These are phyloP conservation scores for Lutjanus campechanus DNA, from an alignment of 2,797 vertebrate genomes.

Conservation along the genomic window DNA sequence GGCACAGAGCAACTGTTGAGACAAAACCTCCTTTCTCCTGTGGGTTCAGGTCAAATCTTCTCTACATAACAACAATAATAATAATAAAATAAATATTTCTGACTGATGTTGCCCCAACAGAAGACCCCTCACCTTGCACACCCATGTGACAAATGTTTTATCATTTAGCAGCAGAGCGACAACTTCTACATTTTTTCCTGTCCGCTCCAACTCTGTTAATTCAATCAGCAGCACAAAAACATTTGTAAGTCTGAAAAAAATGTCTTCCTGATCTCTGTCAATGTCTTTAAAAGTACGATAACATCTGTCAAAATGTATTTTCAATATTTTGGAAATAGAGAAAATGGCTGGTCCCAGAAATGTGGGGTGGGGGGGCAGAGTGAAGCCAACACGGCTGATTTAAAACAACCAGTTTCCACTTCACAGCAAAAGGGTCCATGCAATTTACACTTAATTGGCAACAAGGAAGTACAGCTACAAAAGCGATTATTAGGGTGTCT, in stretches of 20 bases:
- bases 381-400: neutral
- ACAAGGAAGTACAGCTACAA: conserved; percentile 24
- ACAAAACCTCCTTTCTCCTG: conserved; percentile 12
- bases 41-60: conserved; percentile 25
- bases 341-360: neutral
- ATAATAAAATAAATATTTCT: neutral
- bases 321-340: neutral
- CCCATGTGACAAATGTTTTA: conserved; percentile 53
- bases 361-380: neutral
- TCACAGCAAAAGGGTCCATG: neutral
- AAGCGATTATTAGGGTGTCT: conserved; percentile 28
- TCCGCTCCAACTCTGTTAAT: conserved; percentile 11
- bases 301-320: conserved; percentile 14
- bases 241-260: neutral
- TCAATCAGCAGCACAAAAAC: conserved; percentile 28
- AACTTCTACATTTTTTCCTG: conserved; percentile 31
- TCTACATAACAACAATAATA: conserved; percentile 5
- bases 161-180: conserved; percentile 45
- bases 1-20: conserved; percentile 15
- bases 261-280: neutral
- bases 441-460: conserved; percentile 23
- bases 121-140: conserved; percentile 33
- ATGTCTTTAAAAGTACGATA: neutral
- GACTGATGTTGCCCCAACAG: conserved; percentile 13
- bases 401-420: neutral